Evolutionary conservation across 37 sponge, comb jelly and placozoan genomes (phyloP).

Genomic region (Dysidea cf. avara): DNA sequence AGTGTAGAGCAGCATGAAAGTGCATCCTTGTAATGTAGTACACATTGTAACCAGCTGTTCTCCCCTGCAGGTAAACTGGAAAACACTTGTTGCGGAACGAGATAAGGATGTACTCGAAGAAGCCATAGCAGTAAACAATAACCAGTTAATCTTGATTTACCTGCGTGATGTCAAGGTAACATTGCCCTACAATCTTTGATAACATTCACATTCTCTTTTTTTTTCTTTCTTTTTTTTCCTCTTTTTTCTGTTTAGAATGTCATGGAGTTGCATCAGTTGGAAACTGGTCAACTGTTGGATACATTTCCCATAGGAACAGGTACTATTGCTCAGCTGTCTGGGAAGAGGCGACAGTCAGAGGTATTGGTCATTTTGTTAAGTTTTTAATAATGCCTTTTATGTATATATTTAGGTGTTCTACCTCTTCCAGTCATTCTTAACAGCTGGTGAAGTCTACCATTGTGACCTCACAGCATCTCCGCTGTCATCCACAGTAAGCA

Average conservation of each 20-base stretch:
- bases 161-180: constrained; percentile 90
- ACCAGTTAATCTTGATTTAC: constrained; percentile 77
- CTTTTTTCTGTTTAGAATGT: not conserved
- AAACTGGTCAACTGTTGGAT: constrained; percentile 41
- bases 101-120: constrained; percentile 79
- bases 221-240: constrained; percentile 17
- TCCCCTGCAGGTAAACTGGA: constrained; percentile 63
- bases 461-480: too few relatives aligned
- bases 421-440: constrained; percentile 89
- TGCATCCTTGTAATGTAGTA: too few relatives aligned
- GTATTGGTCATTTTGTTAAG: too few relatives aligned
- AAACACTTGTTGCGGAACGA: constrained; percentile 64
- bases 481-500: too few relatives aligned
- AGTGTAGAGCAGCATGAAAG: too few relatives aligned
- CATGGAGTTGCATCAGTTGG: too few relatives aligned
- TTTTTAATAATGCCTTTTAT: too few relatives aligned
- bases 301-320: constrained; percentile 76
- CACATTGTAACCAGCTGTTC: too few relatives aligned
- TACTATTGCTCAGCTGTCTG: constrained; percentile 56
- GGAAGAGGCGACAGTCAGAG: constrained; percentile 57
- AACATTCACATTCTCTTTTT: constrained; percentile 19
- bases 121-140: constrained; percentile 47
- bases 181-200: not conserved
- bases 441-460: constrained; percentile 88
- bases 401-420: too few relatives aligned